Percentiles rank a stretch among this genome's conserved stretches.
Conservation (phyloP, 2,888 invertebrate genomes). For the Poecilus cupreus region DNA sequence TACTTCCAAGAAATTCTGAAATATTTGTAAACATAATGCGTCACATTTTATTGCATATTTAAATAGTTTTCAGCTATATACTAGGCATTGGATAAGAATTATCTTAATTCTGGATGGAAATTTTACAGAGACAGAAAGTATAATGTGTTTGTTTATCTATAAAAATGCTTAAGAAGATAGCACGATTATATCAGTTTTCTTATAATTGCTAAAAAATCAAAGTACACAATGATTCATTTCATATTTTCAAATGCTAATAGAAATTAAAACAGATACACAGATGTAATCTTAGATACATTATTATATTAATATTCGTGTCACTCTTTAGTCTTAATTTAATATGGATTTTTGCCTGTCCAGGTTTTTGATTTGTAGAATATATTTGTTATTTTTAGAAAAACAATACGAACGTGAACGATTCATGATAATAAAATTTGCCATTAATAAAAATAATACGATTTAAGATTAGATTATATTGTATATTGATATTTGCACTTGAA, state of each 20-base stretch:
- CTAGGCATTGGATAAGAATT: background rate
- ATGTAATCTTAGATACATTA: too few species aligned
- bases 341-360: too few species aligned
- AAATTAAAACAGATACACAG: background rate
- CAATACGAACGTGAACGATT: background rate
- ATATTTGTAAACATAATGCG: background rate
- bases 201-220: background rate
- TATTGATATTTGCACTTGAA: conserved; percentile 16
- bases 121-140: background rate
- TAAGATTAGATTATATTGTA: conserved; percentile 7
- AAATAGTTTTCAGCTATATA: background rate
- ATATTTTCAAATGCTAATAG: background rate
- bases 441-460: background rate
- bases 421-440: background rate
- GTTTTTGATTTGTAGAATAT: background rate
- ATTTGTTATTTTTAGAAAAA: background rate
- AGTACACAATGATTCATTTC: background rate
- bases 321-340: too few species aligned
- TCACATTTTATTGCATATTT: background rate
- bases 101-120: conserved; percentile 1
- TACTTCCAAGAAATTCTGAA: background rate
- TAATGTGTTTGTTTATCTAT: background rate
- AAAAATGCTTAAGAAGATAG: background rate
- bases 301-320: too few species aligned
- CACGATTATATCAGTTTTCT: conserved; percentile 4